Conservation (phyloP, 2,888 invertebrate genomes). For the Anagyrus pseudococci region DNA sequence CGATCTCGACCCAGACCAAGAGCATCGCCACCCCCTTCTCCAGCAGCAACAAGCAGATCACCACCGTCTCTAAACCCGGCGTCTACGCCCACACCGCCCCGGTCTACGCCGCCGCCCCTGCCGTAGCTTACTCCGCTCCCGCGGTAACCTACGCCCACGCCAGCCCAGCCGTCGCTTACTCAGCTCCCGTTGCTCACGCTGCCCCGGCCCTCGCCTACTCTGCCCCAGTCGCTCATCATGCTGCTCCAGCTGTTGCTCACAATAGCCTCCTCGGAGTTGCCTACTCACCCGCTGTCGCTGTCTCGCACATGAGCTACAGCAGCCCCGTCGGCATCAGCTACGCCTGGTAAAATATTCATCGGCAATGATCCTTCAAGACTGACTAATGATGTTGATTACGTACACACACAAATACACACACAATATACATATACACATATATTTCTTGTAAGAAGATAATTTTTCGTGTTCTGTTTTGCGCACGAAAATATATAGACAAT, state of each 20-base stretch:
- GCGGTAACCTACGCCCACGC: no score
- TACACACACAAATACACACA: no score
- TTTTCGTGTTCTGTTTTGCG: no score
- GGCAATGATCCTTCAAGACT: no score
- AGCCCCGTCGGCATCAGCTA: slow-evolving; percentile 52
- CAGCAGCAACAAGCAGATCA: slow-evolving; percentile 73
- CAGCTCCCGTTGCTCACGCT: slow-evolving; percentile 33
- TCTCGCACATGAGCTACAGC: slow-evolving; percentile 52
- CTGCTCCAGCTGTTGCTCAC: slow-evolving; percentile 13
- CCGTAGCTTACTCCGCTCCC: slow-evolving; percentile 40
- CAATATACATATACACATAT: no score
- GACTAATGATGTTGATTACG: no score
- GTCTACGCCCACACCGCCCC: slow-evolving; percentile 48
- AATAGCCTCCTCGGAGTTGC: slow-evolving; percentile 49
- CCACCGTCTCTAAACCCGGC: slow-evolving; percentile 69
- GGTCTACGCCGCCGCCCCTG: slow-evolving; percentile 43
- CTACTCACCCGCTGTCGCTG: slow-evolving; percentile 53
- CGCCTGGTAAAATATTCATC: slow-evolving; percentile 51
- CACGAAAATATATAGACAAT: no score
- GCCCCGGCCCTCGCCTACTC: slow-evolving; percentile 20
- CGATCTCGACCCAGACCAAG: slow-evolving; percentile 71
- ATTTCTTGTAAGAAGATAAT: no score
- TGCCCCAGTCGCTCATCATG: slow-evolving; percentile 40
- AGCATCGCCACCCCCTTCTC: slow-evolving; percentile 77
- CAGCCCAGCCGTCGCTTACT: slow-evolving; percentile 64